phyloP scores from a whole-genome alignment of 2,113 vertebrate species.

The Trematomus loennbergii region DNA sequence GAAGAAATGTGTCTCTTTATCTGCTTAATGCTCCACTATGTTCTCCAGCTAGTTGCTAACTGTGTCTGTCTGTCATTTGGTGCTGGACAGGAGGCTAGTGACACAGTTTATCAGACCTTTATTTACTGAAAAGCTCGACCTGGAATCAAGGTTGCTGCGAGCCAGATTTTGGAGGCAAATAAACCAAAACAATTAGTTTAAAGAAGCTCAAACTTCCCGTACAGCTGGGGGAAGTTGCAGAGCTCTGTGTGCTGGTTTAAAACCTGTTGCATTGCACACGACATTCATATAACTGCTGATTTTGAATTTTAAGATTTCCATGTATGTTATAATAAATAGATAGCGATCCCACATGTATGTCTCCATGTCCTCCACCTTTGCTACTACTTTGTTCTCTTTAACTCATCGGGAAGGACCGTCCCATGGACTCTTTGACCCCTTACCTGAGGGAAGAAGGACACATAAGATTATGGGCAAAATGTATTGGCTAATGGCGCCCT shows the following conservation, averaged over 20 bases:
- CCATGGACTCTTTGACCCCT: no score
- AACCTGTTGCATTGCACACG: no score
- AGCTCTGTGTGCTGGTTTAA: no score
- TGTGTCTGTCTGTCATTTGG: background rate
- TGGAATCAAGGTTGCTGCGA: background rate
- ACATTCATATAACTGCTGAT: no score
- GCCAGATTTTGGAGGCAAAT: background rate
- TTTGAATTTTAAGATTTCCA: no score
- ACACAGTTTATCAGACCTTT: no score
- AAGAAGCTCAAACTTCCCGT: no score
- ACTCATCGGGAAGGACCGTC: constrained; percentile 12
- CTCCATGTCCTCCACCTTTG: background rate
- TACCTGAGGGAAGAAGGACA: background rate
- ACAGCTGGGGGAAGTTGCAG: no score
- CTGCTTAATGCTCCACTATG: background rate
- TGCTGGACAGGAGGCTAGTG: background rate
- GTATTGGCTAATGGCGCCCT: background rate
- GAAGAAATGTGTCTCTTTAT: background rate
- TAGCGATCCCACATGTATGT: rapidly evolving
- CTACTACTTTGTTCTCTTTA: constrained; percentile 5
- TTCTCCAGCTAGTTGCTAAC: background rate
- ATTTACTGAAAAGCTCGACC: no score
- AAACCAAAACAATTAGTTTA: no score
- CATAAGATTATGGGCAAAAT: constrained; percentile 6
- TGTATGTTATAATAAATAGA: no score